Evolutionary conservation across 2,113 vertebrate genomes (phyloP).

Genomic region (Scatophagus argus): DNA sequence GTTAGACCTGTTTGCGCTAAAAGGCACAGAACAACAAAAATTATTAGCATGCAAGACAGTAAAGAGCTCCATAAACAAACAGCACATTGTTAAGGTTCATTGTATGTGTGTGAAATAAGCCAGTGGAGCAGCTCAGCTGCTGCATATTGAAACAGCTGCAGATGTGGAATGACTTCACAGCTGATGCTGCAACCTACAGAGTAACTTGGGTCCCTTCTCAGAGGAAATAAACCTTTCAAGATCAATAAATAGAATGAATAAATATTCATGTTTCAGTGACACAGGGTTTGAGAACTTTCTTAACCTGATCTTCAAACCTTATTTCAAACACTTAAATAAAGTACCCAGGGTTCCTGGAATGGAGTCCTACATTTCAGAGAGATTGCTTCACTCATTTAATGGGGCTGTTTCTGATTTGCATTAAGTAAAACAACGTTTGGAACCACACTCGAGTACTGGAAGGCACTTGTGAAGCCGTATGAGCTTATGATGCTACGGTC

Average conservation of each 20-base stretch:
- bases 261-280: background rate
- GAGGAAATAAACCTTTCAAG: background rate
- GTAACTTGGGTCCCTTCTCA: background rate
- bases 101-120: slow-evolving; percentile 8
- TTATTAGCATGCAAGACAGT: background rate
- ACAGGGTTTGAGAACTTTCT: too few species aligned
- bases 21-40: background rate
- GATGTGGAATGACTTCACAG: slow-evolving; percentile 25
- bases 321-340: background rate
- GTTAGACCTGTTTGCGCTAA: too few species aligned
- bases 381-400: background rate
- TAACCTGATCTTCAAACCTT: background rate
- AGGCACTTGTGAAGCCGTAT: background rate
- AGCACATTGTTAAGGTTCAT: background rate
- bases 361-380: slow-evolving; percentile 9
- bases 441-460: background rate
- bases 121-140: slow-evolving; percentile 19
- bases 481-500: background rate
- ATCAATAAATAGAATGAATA: background rate
- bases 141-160: slow-evolving; percentile 48
- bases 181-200: background rate
- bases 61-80: slow-evolving; percentile 26
- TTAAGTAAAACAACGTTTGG: background rate
- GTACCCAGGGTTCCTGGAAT: background rate
- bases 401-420: background rate